Conservation (phyloP, 2,888 invertebrate species). For the Empis stercorea region DNA sequence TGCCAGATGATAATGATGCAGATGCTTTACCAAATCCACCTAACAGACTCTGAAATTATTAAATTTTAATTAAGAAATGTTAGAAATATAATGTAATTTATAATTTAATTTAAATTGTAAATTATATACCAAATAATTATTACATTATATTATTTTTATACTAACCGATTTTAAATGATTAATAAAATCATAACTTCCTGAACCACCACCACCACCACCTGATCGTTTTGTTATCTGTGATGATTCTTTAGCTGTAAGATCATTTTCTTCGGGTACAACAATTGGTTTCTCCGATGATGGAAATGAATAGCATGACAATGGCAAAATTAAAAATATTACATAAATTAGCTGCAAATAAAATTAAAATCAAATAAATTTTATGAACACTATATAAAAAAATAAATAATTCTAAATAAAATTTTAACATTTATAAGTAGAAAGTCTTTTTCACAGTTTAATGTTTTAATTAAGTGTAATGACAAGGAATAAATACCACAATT, state of each 20-base stretch:
- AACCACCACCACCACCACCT: slow-evolving; percentile 4
- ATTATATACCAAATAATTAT: too few species aligned
- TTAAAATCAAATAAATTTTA: not conserved
- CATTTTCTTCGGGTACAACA: slow-evolving; percentile 14
- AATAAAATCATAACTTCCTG: slow-evolving; percentile 31
- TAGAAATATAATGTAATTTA: not conserved
- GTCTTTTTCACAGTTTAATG: too few species aligned
- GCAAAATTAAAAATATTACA: not conserved
- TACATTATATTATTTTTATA: not conserved
- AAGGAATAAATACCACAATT: too few species aligned
- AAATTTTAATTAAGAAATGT: not conserved
- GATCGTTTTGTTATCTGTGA: slow-evolving; percentile 28
- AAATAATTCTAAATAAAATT: too few species aligned
- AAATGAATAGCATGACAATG: not conserved
- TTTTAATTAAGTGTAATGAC: too few species aligned
- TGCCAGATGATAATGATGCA: slow-evolving; percentile 33
- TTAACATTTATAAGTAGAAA: too few species aligned
- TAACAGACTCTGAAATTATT: slow-evolving; percentile 21
- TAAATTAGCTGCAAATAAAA: not conserved
- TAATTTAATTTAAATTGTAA: too few species aligned
- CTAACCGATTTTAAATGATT: slow-evolving; percentile 27
- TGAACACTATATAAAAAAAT: too few species aligned
- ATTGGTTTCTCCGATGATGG: not conserved
- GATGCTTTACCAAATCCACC: slow-evolving; percentile 33
- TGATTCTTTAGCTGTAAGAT: slow-evolving; percentile 23